Conservation (phyloP, 2,797 vertebrate genomes). For the Arnoldichthys spilopterus region DNA sequence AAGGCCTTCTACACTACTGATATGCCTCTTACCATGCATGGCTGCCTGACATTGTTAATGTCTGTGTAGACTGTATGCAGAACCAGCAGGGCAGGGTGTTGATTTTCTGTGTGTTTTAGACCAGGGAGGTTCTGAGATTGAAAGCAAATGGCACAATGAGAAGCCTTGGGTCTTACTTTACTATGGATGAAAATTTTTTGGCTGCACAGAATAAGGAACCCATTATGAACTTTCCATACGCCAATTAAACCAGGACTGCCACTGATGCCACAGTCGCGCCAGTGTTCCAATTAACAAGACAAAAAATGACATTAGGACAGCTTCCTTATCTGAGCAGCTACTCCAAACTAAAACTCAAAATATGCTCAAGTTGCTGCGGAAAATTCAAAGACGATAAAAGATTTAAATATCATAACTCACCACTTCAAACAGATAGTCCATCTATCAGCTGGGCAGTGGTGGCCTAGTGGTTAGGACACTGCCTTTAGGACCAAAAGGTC, state of each 20-base stretch:
- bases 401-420: no score
- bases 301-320: not conserved
- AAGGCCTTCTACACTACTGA: not conserved
- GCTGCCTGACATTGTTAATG: constrained; percentile 2
- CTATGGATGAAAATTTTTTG: not conserved
- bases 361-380: not conserved
- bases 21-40: constrained; percentile 2
- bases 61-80: not conserved
- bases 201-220: constrained; percentile 32
- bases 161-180: not conserved
- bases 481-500: no score
- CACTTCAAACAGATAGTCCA: no score
- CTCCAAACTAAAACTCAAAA: not conserved
- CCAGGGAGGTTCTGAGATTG: not conserved
- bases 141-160: not conserved
- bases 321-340: not conserved
- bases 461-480: no score
- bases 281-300: constrained; percentile 41
- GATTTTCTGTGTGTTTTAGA: not conserved
- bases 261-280: not conserved
- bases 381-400: no score
- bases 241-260: constrained; percentile 38
- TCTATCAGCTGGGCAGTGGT: no score
- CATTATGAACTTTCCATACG: constrained; percentile 35
- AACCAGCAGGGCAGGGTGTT: not conserved